Evolutionary conservation across 2,797 vertebrate species (phyloP), one percentile per base, ranked within the genome.

Genomic region (Meda fulgida): DNA sequence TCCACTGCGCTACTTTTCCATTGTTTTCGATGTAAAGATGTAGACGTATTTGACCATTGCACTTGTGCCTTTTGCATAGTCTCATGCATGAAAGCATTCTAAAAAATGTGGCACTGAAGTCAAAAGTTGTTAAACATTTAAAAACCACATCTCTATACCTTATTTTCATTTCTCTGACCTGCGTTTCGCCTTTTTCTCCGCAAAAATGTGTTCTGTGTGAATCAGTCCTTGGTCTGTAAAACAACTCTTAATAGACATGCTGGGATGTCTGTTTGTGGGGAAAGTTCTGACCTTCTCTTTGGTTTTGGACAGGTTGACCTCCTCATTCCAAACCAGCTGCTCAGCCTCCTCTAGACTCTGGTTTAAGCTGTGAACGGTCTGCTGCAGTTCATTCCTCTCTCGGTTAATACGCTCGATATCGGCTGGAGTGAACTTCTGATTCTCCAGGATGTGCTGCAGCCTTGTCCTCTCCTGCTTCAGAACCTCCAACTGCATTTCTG

Each of bases 321-420:
- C 97, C 87, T 99, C 97, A 71, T 96, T 97, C 98, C 97, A 99
- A 91, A 96, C 91, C 48, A 97, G 96, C 88, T 96, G 95, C 78
- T 99, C 94, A 13, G 96, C 95, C 31, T 96, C 94, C 85, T 98
- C 96, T 4, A 97, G 90, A 86, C 95, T 96, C 86, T 95, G 97
- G 80, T 82, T 96, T 89, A 97, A 93, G 81, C 93, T 96, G 89
- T 93, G 89, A 90, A 97, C 95, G 16, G 96, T 95, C 91, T 98
- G 97, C 40, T 97, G 96, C 81, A 99, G 92, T 85, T 99, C 97
- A 79, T 94, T 95, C 89, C 95, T 97, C 93, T 99, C 98, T 16
- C 96, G 93, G 89, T 98, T 98, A 92, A 99, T 97, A 91, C 97
- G 96, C 90, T 99, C 97, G 0, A 98, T 96, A 66, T 99, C 98